Conservation (phyloP, 2,797 vertebrate genomes). For the Oreochromis grahami region DNA sequence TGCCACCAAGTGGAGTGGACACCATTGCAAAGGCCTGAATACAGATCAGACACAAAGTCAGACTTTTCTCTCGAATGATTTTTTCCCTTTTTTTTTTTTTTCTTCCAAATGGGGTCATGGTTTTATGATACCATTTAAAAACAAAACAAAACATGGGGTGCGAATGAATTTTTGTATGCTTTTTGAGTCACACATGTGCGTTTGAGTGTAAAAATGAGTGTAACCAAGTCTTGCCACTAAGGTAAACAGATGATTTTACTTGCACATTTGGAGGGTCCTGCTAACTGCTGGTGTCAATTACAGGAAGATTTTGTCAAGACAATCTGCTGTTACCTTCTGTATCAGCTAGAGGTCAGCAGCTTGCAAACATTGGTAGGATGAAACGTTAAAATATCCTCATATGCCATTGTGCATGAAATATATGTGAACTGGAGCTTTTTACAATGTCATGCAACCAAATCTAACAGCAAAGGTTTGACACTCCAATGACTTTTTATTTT, state of each 20-base stretch:
- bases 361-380: constrained; percentile 15
- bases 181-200: background rate
- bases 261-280: background rate
- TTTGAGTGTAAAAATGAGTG: background rate
- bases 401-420: background rate
- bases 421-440: background rate
- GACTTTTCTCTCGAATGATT: background rate
- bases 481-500: background rate
- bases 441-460: background rate
- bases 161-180: background rate
- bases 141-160: background rate
- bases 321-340: constrained; percentile 35
- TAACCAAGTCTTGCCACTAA: background rate
- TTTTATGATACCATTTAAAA: background rate
- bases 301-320: background rate
- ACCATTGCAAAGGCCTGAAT: constrained; percentile 16
- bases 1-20: constrained; percentile 5
- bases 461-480: background rate
- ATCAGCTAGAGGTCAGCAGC: constrained; percentile 74
- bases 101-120: background rate
- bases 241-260: background rate
- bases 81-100: background rate
- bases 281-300: background rate
- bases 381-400: constrained; percentile 3
- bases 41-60: constrained; percentile 29